Percentiles rank a stretch among this genome's conserved stretches.
phyloP scores from a whole-genome alignment of 2,797 vertebrate species.

The Helicolenus hilgendorfi region DNA sequence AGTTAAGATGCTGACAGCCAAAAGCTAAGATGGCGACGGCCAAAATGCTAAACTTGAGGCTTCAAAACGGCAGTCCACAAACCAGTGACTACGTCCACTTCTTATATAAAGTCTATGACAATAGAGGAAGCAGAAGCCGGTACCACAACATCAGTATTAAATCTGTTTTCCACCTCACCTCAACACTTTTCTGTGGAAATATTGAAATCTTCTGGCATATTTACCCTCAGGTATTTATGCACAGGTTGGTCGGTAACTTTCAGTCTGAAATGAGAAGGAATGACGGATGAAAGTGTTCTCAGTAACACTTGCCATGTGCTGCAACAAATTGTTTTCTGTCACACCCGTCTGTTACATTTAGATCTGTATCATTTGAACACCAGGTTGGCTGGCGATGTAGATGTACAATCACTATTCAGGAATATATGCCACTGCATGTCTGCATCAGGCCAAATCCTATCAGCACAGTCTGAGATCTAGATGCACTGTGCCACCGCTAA shows the following conservation, averaged over 20 bases:
- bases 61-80: too few species aligned
- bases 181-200: neutral
- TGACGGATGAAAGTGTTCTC: neutral
- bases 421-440: constrained; percentile 4
- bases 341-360: neutral
- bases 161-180: neutral
- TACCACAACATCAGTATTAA: neutral
- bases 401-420: constrained; percentile 4
- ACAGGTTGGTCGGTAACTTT: neutral
- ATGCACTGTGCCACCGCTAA: constrained; percentile 26
- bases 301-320: too few species aligned
- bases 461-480: constrained; percentile 33
- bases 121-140: neutral
- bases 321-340: neutral
- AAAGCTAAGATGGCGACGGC: too few species aligned
- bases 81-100: too few species aligned
- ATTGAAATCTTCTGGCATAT: neutral
- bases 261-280: neutral
- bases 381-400: neutral
- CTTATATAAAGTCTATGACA: neutral
- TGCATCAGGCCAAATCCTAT: constrained; percentile 40
- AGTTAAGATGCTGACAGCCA: too few species aligned
- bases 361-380: neutral
- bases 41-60: too few species aligned
- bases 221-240: neutral